phyloP scores from a whole-genome alignment of 1,140 invertebrate species.

The Lethrus apterus region DNA sequence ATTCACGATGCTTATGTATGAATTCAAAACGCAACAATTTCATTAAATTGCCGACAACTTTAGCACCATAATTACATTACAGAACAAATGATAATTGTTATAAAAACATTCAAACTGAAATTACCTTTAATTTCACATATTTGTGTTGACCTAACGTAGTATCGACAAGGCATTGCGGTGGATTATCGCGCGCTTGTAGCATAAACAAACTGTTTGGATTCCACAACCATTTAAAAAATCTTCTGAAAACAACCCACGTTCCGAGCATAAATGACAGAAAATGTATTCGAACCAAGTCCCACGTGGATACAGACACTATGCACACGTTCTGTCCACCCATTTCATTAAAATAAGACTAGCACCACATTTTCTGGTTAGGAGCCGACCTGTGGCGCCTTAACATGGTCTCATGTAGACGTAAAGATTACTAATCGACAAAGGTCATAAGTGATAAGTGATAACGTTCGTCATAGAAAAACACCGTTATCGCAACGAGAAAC shows the following conservation, averaged over 20 bases:
- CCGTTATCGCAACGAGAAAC: too few species aligned
- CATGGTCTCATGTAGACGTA: slow-evolving; percentile 1
- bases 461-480: too few species aligned
- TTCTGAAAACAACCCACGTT: slow-evolving; percentile 45
- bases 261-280: slow-evolving; percentile 46
- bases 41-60: too few species aligned
- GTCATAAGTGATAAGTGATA: not conserved
- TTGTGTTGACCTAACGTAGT: slow-evolving; percentile 53
- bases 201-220: slow-evolving; percentile 44
- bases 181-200: slow-evolving; percentile 46
- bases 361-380: not conserved
- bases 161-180: slow-evolving; percentile 53
- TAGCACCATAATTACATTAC: too few species aligned
- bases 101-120: too few species aligned
- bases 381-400: slow-evolving; percentile 7
- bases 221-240: slow-evolving; percentile 47
- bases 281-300: slow-evolving; percentile 44
- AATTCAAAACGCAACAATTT: too few species aligned
- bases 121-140: slow-evolving; percentile 59
- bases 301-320: slow-evolving; percentile 44
- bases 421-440: slow-evolving; percentile 8
- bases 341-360: not conserved
- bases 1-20: too few species aligned
- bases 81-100: too few species aligned
- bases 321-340: slow-evolving; percentile 6